These are phyloP conservation scores for Agapostemon virescens DNA, from an alignment of 2,888 invertebrate genomes.

Conservation along the genomic window DNA sequence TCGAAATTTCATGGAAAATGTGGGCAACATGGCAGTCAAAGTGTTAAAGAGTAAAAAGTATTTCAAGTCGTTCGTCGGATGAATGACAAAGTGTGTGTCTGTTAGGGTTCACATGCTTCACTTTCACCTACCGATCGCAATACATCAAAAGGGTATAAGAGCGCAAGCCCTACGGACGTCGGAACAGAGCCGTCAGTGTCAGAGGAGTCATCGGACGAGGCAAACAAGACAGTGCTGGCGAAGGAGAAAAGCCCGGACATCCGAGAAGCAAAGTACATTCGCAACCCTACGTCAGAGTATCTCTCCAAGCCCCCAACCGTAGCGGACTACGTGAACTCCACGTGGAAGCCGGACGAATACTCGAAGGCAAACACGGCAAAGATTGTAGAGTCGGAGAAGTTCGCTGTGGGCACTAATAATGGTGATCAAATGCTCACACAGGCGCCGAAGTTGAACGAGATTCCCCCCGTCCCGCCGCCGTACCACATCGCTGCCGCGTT, in stretches of 20 bases:
- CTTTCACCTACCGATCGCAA: constrained; percentile 64
- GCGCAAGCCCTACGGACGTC: constrained; percentile 61
- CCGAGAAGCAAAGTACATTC: constrained; percentile 78
- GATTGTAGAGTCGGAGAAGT: constrained; percentile 76
- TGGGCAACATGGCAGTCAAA: too few relatives aligned
- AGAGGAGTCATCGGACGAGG: constrained; percentile 73
- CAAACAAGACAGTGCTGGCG: constrained; percentile 74
- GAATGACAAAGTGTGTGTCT: constrained; percentile 2
- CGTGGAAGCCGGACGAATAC: constrained; percentile 78
- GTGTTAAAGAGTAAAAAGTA: not conserved
- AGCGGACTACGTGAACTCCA: constrained; percentile 77
- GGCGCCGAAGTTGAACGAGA: constrained; percentile 69
- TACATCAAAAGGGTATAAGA: constrained; percentile 66
- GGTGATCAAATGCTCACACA: constrained; percentile 66
- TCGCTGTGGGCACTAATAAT: constrained; percentile 63
- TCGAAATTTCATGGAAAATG: too few relatives aligned
- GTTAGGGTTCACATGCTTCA: constrained; percentile 56
- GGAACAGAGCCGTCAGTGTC: constrained; percentile 67
- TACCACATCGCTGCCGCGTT: constrained; percentile 92
- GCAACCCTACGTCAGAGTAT: constrained; percentile 77
- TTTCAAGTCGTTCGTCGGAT: not conserved
- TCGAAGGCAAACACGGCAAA: constrained; percentile 77
- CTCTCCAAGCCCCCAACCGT: constrained; percentile 75
- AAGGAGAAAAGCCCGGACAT: constrained; percentile 77
- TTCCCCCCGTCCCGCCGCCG: constrained; percentile 85